Evolutionary conservation across 2,888 invertebrate species (phyloP).

Genomic region (Oligia fasciuncula): DNA sequence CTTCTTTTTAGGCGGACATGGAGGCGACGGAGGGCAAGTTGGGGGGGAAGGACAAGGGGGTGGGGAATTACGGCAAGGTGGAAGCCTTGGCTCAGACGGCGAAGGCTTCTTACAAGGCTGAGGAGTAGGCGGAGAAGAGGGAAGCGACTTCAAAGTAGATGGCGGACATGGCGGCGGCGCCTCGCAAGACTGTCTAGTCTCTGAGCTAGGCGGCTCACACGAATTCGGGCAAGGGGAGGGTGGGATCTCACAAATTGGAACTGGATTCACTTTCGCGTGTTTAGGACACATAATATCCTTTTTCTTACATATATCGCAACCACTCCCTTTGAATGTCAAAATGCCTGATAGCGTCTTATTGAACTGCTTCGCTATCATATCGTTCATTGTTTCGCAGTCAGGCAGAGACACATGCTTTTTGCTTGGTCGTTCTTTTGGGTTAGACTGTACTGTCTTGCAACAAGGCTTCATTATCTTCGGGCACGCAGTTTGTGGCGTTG

Average conservation of each 20-base stretch:
- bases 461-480: slow-evolving; percentile 61
- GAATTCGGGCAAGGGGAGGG: slow-evolving; percentile 64
- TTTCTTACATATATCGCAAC: slow-evolving; percentile 66
- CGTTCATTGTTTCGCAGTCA: slow-evolving; percentile 67
- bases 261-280: slow-evolving; percentile 62
- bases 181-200: slow-evolving; percentile 42
- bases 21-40: neutral
- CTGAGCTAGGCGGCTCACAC: slow-evolving; percentile 66
- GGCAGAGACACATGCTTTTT: slow-evolving; percentile 76
- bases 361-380: slow-evolving; percentile 52
- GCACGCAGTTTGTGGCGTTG: slow-evolving; percentile 42
- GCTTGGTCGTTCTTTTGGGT: slow-evolving; percentile 46
- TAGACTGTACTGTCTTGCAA: slow-evolving; percentile 42
- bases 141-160: neutral
- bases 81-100: neutral
- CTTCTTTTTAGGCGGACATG: neutral
- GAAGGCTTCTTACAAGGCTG: slow-evolving; percentile 7
- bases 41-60: too few species aligned
- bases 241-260: slow-evolving; percentile 63
- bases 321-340: slow-evolving; percentile 67
- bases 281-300: slow-evolving; percentile 57
- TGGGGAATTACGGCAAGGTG: neutral
- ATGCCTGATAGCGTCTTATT: slow-evolving; percentile 61
- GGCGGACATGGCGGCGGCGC: slow-evolving; percentile 11
- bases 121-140: slow-evolving; percentile 1